Evolutionary conservation across 2,113 vertebrate species (phyloP).

Genomic region (Monarcha castaneiventris): DNA sequence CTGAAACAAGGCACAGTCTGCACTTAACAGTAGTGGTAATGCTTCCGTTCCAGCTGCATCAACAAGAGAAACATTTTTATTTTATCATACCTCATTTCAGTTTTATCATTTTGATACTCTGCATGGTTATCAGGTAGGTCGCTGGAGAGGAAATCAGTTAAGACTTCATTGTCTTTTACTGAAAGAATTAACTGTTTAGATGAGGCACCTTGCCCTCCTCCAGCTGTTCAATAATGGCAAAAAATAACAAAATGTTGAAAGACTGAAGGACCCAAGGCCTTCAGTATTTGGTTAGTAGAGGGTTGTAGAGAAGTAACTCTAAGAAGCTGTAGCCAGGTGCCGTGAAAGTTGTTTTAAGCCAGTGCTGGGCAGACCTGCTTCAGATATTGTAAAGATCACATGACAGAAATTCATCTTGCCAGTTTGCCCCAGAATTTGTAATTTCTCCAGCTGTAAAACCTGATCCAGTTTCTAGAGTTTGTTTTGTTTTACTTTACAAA

Average conservation of each 20-base stretch:
- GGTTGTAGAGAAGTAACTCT: background rate
- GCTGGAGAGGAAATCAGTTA: background rate
- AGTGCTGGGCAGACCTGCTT: background rate
- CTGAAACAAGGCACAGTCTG: background rate
- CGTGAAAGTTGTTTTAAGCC: background rate
- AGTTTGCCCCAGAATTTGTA: background rate
- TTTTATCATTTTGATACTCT: background rate
- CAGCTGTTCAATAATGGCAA: background rate
- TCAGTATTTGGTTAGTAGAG: background rate
- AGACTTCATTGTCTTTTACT: background rate
- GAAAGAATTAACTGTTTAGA: background rate
- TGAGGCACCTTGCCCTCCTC: background rate
- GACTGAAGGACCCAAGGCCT: background rate
- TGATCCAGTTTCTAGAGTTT: background rate
- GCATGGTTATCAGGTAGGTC: background rate
- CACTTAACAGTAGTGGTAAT: background rate
- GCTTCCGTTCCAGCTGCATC: background rate
- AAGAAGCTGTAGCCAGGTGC: background rate
- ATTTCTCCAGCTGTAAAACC: background rate
- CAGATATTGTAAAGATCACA: background rate
- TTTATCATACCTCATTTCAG: background rate
- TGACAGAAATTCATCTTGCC: background rate
- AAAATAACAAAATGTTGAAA: background rate
- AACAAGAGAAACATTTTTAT: background rate
- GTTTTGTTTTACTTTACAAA: slow-evolving; percentile 52